These are phyloP conservation scores for Lepidochitona cinerea DNA, from an alignment of 2,888 invertebrate species.

Conservation along the genomic window DNA sequence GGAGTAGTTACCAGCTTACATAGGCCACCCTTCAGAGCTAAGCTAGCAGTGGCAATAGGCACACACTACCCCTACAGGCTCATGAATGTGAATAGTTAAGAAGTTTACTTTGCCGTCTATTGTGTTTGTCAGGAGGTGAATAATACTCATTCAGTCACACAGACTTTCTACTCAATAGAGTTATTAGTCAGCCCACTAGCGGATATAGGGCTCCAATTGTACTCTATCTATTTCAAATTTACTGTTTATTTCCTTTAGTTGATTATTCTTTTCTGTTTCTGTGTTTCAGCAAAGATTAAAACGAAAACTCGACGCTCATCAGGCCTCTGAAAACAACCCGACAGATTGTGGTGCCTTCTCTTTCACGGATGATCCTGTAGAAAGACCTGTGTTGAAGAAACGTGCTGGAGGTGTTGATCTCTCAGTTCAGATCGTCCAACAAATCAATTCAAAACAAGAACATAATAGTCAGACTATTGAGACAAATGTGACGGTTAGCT, in stretches of 20 bases:
- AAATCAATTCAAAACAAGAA: constrained; percentile 86
- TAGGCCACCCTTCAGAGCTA: not conserved
- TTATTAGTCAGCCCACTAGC: no score
- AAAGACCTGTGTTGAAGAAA: constrained; percentile 24
- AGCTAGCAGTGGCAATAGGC: not conserved
- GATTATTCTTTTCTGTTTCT: constrained; percentile 16
- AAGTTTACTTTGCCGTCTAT: not conserved
- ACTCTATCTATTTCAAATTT: no score
- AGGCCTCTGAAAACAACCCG: not conserved
- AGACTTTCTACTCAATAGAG: no score
- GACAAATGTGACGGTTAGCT: constrained; percentile 91
- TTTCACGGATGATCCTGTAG: constrained; percentile 14
- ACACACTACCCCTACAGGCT: not conserved
- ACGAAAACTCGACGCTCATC: constrained; percentile 49
- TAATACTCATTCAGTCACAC: not conserved
- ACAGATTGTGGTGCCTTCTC: not conserved
- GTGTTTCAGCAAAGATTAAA: constrained; percentile 54
- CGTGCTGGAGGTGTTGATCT: constrained; percentile 71
- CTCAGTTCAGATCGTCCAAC: constrained; percentile 91
- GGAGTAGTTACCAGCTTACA: not conserved
- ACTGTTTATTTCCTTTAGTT: no score
- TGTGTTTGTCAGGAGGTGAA: not conserved
- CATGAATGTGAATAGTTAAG: not conserved
- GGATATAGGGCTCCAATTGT: no score
- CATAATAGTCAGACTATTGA: constrained; percentile 90